These are phyloP conservation scores for Drosophila engyochracea DNA, from an alignment of 2,888 invertebrate species.

Conservation along the genomic window DNA sequence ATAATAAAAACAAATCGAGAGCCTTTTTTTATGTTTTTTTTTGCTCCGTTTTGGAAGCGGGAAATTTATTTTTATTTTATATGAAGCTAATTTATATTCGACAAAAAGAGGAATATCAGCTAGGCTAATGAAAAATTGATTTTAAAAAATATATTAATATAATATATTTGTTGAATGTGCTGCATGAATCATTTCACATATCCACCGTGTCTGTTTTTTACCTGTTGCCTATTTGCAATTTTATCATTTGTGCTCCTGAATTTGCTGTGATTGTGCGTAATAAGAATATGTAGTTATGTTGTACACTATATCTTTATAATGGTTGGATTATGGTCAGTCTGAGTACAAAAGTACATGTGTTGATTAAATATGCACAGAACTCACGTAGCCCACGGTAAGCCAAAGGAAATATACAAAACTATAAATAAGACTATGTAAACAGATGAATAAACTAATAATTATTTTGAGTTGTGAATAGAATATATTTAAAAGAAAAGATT, in stretches of 20 bases:
- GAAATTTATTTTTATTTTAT: too few relatives aligned
- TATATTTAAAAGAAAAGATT: neutral
- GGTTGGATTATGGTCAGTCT: neutral
- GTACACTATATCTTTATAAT: neutral
- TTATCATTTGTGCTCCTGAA: neutral
- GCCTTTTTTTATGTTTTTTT: too few relatives aligned
- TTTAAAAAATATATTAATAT: neutral
- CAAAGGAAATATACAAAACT: neutral
- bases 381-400: neutral
- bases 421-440: neutral
- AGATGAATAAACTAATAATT: neutral
- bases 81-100: neutral
- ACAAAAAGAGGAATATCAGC: too few relatives aligned
- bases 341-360: neutral
- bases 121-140: neutral
- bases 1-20: neutral
- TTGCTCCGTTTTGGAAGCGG: too few relatives aligned
- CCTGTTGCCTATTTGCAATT: neutral
- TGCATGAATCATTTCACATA: neutral
- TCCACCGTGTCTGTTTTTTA: neutral
- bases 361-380: constrained; percentile 4
- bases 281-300: neutral
- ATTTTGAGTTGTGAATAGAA: neutral
- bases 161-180: neutral
- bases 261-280: neutral